A percentile compares a stretch with the other conserved stretches of the same genome.
Evolutionary conservation across 2,888 invertebrate species (phyloP).

Genomic region (Rhamphomyia laevipes): DNA sequence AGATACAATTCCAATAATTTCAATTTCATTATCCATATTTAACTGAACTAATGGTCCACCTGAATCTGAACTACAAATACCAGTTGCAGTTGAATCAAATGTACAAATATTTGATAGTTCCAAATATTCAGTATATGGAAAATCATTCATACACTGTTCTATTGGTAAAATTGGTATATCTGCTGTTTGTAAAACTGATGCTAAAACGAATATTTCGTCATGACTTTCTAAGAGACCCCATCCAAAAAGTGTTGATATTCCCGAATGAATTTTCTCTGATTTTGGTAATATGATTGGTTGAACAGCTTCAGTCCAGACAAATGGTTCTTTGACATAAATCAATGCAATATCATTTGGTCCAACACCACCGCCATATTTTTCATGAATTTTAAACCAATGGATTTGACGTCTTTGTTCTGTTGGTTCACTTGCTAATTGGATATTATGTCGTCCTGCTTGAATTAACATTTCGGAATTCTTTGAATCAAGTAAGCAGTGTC

Average conservation of each 20-base stretch:
- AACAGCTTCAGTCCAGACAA: slow-evolving; percentile 3
- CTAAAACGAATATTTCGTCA: not conserved
- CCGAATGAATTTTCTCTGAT: not conserved
- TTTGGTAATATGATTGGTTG: slow-evolving; percentile 6
- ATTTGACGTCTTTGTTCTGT: not conserved
- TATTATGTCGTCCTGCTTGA: slow-evolving; percentile 5
- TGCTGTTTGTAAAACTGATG: slow-evolving; percentile 9
- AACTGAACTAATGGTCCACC: slow-evolving; percentile 6
- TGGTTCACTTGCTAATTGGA: not conserved
- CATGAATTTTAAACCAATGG: slow-evolving; percentile 5
- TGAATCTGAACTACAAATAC: slow-evolving; percentile 6
- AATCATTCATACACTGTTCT: not conserved
- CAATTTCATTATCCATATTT: not conserved
- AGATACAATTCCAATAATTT: slow-evolving; percentile 30
- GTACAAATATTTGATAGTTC: slow-evolving; percentile 8
- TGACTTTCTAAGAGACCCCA: slow-evolving; percentile 7
- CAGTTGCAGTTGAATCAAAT: not conserved
- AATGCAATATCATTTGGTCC: slow-evolving; percentile 7
- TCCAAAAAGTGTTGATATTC: slow-evolving; percentile 1
- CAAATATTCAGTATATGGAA: not conserved
- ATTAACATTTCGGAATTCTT: not conserved
- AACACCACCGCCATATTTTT: slow-evolving; percentile 4
- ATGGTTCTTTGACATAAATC: slow-evolving; percentile 4
- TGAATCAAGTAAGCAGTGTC: slow-evolving; percentile 2
- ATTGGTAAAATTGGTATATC: slow-evolving; percentile 5